These are phyloP conservation scores for Coptotermes formosanus DNA, from an alignment of 1,140 invertebrate genomes.

Conservation along the genomic window DNA sequence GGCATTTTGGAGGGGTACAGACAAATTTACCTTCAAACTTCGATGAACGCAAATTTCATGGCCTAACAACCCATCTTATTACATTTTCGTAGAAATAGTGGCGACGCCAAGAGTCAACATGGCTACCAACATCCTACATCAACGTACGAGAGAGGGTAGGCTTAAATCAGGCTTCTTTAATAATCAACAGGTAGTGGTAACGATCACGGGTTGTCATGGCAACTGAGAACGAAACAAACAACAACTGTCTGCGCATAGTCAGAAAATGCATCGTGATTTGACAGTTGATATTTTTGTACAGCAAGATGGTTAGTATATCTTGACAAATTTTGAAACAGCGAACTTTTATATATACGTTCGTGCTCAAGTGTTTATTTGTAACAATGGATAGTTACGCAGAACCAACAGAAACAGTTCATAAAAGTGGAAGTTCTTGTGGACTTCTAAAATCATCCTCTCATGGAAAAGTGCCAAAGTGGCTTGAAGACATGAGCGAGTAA, in stretches of 20 bases:
- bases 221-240: background rate
- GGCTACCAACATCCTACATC: background rate
- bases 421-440: background rate
- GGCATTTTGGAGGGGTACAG: too few relatives aligned
- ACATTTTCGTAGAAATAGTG: background rate
- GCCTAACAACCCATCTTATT: too few relatives aligned
- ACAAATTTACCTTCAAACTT: too few relatives aligned
- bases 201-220: background rate
- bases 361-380: background rate
- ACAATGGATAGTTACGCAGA: background rate
- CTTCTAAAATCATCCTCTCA: slow-evolving; percentile 1
- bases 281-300: background rate
- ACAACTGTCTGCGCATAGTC: background rate
- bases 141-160: background rate
- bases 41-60: too few relatives aligned
- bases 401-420: background rate
- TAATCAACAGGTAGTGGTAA: too few relatives aligned
- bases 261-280: background rate
- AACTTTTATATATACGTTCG: background rate
- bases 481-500: slow-evolving; percentile 31
- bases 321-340: background rate
- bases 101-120: background rate
- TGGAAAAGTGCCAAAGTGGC: slow-evolving; percentile 32
- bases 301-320: background rate
- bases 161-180: too few relatives aligned